Conservation (phyloP, 2,888 invertebrate species). For the Palloptera scutellata region DNA sequence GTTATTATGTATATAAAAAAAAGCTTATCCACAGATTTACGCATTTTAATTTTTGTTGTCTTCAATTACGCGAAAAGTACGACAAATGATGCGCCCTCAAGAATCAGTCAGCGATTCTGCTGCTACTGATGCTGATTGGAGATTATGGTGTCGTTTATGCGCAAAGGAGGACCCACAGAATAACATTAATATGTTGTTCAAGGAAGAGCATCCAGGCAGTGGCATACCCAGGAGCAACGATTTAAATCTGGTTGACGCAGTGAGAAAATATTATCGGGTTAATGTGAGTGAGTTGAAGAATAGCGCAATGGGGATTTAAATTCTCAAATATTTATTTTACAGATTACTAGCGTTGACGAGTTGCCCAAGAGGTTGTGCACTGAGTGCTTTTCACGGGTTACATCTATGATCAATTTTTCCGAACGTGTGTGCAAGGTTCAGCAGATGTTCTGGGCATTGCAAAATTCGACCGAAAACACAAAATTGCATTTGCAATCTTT, state of each 20-base stretch:
- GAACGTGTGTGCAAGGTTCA: constrained; percentile 56
- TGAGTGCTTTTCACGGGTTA: constrained; percentile 52
- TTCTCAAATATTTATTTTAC: constrained; percentile 1
- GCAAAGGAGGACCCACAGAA: constrained; percentile 51
- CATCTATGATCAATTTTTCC: constrained; percentile 51
- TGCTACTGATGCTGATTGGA: constrained; percentile 40
- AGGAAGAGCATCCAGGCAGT: constrained; percentile 41
- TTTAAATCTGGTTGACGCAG: too few species aligned
- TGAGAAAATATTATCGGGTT: too few species aligned
- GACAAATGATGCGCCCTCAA: too few species aligned
- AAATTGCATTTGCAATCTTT: constrained; percentile 28
- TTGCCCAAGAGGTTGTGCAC: constrained; percentile 54
- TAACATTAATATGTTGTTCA: constrained; percentile 48
- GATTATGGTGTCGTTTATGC: constrained; percentile 53
- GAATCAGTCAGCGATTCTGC: too few species aligned
- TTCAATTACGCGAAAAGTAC: too few species aligned
- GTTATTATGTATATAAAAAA: too few species aligned
- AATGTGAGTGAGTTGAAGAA: constrained; percentile 23
- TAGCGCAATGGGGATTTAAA: too few species aligned
- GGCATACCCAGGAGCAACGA: too few species aligned
- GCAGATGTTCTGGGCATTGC: constrained; percentile 52
- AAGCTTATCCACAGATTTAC: too few species aligned
- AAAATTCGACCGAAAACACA: constrained; percentile 27
- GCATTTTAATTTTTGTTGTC: too few species aligned
- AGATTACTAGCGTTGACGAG: constrained; percentile 51